A percentile compares a stretch with the other conserved stretches of the same genome.
Conservation (phyloP, 1,140 invertebrate species). For the Nebria ingens region DNA sequence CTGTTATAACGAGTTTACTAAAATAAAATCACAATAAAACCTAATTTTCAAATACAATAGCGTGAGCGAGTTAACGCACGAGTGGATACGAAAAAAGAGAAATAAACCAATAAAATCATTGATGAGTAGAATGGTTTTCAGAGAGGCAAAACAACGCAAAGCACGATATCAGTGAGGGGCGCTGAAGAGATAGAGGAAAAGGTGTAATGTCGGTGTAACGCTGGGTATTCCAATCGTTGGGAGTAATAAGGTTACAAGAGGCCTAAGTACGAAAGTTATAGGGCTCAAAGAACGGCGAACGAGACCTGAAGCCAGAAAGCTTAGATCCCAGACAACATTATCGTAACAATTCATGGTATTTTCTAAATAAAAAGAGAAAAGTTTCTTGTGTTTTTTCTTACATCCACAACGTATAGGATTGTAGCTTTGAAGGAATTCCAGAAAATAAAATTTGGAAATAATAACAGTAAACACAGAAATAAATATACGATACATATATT, state of each 20-base stretch:
- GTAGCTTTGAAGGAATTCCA: no score
- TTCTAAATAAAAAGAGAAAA: no score
- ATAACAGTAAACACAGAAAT: no score
- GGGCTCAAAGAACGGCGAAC: not conserved
- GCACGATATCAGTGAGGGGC: not conserved
- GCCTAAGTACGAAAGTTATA: not conserved
- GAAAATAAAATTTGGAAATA: no score
- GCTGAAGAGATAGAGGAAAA: not conserved
- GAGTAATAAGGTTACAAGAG: not conserved
- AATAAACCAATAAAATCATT: not conserved
- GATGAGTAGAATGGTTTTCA: not conserved
- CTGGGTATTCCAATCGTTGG: not conserved
- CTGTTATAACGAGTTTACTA: constrained; percentile 2
- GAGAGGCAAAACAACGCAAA: not conserved
- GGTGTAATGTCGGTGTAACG: not conserved
- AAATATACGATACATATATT: no score
- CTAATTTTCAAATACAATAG: constrained; percentile 8
- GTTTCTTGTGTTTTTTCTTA: not conserved
- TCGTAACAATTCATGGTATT: not conserved
- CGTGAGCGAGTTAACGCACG: not conserved
- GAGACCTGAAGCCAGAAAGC: not conserved
- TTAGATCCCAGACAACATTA: not conserved
- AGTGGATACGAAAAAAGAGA: not conserved
- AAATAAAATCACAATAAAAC: constrained; percentile 9
- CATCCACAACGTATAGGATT: no score